These are phyloP conservation scores for Eulemur rubriventer DNA, from an alignment of 2,797 vertebrate species.

Conservation along the genomic window DNA sequence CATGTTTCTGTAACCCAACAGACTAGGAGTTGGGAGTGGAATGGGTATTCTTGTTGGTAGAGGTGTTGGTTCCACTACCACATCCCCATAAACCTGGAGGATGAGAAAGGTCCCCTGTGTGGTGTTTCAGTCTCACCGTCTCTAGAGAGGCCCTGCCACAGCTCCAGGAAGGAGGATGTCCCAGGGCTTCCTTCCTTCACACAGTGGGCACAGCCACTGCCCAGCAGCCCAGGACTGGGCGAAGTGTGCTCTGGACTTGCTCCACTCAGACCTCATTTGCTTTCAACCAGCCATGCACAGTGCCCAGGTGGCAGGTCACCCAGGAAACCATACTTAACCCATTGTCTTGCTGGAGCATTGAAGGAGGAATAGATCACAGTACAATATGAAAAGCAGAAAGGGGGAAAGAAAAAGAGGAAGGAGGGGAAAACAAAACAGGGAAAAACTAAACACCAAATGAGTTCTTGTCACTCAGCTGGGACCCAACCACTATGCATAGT, in stretches of 20 bases:
- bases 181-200: background rate
- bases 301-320: background rate
- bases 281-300: background rate
- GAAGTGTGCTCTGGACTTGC: background rate
- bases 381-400: background rate
- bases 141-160: background rate
- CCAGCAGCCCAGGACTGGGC: background rate
- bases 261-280: background rate
- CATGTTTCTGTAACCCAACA: background rate
- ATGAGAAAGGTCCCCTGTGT: background rate
- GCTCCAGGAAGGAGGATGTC: background rate
- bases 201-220: background rate
- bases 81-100: background rate
- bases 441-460: background rate
- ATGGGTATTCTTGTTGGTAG: background rate
- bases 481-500: background rate
- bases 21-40: background rate
- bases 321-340: background rate
- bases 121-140: background rate
- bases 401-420: background rate
- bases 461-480: background rate
- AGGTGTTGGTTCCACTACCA: background rate
- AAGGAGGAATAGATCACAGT: background rate
- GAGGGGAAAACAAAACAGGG: background rate
- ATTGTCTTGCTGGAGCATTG: background rate